Percentiles rank a stretch among this genome's conserved stretches.
These are phyloP conservation scores for Calephelis virginiensis DNA, from an alignment of 1,140 invertebrate species.

Conservation along the genomic window DNA sequence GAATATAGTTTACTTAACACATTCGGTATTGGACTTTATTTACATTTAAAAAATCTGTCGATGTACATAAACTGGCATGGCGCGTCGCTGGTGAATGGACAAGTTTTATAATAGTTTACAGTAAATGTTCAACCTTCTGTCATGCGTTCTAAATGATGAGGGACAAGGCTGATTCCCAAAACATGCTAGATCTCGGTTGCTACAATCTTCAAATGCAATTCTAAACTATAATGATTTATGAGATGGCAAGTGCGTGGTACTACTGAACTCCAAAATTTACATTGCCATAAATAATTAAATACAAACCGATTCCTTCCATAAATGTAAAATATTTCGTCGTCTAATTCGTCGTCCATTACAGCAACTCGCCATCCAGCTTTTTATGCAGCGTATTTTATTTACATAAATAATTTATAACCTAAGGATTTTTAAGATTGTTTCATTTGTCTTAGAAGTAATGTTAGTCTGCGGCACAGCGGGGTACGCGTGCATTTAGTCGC, in stretches of 20 bases:
- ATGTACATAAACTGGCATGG: slow-evolving; percentile 24
- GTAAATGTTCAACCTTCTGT: background rate
- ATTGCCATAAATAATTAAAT: slow-evolving; percentile 34
- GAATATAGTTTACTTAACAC: too few species aligned
- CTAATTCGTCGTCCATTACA: slow-evolving; percentile 58
- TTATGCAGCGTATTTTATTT: background rate
- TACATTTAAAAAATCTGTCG: too few species aligned
- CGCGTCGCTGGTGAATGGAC: slow-evolving; percentile 36
- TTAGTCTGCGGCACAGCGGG: too few species aligned
- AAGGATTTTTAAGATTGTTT: background rate
- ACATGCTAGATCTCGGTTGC: background rate
- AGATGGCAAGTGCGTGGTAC: slow-evolving; percentile 7
- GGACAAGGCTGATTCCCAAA: background rate
- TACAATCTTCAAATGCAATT: background rate
- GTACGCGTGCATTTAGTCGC: slow-evolving; percentile 18
- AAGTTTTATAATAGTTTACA: background rate
- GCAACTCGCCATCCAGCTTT: slow-evolving; percentile 47
- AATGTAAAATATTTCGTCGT: slow-evolving; percentile 55
- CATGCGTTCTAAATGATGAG: slow-evolving; percentile 22
- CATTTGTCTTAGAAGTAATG: background rate
- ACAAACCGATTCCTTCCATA: slow-evolving; percentile 60
- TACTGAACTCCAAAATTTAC: slow-evolving; percentile 18
- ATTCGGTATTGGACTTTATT: too few species aligned
- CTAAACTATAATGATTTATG: slow-evolving; percentile 21
- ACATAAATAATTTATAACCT: background rate